Conservation (phyloP, 92 coral and sea anemone genomes). For the Epizoanthus stellaris region DNA sequence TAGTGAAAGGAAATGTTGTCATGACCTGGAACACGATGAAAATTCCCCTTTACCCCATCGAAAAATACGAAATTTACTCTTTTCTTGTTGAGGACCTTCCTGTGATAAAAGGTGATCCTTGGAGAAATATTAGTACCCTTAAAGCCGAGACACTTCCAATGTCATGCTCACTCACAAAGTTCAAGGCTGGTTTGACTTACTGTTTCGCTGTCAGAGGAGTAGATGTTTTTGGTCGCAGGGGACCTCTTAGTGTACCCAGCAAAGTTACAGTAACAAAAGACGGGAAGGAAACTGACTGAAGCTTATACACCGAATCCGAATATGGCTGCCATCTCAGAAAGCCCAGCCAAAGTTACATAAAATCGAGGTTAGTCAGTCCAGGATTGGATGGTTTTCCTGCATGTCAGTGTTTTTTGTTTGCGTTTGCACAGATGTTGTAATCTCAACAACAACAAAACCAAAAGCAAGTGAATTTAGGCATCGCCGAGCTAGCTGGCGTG, state of each 20-base stretch:
- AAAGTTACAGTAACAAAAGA: conserved; percentile 1
- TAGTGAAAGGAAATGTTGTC: conserved; percentile 2
- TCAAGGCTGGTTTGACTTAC: background rate
- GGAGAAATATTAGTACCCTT: conserved; percentile 3
- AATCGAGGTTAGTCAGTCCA: too few relatives aligned
- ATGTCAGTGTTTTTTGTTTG: too few relatives aligned
- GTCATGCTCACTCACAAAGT: conserved; percentile 6
- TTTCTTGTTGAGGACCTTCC: conserved; percentile 2
- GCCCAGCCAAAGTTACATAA: too few relatives aligned
- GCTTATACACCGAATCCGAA: too few relatives aligned
- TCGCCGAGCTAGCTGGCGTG: too few relatives aligned
- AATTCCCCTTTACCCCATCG: background rate
- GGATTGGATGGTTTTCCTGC: too few relatives aligned
- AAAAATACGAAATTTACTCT: background rate
- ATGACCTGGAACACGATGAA: conserved; percentile 2
- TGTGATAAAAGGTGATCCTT: background rate
- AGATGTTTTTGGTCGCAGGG: conserved; percentile 1
- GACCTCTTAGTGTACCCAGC: background rate
- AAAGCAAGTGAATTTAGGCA: too few relatives aligned
- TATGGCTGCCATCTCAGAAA: too few relatives aligned
- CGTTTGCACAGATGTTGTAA: too few relatives aligned
- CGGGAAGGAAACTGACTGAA: background rate
- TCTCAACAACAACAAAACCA: too few relatives aligned
- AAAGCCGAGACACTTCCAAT: conserved; percentile 4
- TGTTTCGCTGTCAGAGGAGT: conserved; percentile 3